Conservation (phyloP, 2,113 vertebrate genomes). For the Chaetorhynchus papuensis region DNA sequence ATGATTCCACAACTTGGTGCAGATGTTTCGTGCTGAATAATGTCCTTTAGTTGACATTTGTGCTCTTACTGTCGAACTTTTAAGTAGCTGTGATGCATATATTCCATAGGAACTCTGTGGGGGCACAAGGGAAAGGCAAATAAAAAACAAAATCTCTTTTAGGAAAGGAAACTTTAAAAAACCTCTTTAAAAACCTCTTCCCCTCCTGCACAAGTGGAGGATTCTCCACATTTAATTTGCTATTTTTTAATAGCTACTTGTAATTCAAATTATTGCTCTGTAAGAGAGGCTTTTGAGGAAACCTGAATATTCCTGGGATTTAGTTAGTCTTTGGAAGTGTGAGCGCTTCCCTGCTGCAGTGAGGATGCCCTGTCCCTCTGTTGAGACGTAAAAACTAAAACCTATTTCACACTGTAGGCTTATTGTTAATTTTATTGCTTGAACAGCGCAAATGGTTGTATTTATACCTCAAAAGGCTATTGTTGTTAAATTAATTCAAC, state of each 20-base stretch:
- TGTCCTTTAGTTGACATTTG: constrained; percentile 26
- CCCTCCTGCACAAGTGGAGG: background rate
- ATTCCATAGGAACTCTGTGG: background rate
- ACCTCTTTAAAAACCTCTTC: background rate
- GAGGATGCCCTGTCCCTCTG: background rate
- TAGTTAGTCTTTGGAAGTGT: background rate
- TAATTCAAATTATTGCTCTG: constrained; percentile 46
- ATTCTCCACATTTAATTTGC: background rate
- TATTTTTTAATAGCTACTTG: constrained; percentile 13
- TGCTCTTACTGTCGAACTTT: background rate
- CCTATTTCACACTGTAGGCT: background rate
- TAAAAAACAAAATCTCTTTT: background rate
- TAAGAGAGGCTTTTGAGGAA: constrained; percentile 1
- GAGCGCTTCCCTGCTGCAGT: background rate
- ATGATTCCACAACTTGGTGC: constrained; percentile 38
- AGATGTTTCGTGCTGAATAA: constrained; percentile 18
- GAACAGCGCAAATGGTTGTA: background rate
- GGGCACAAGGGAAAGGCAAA: background rate
- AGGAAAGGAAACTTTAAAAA: background rate
- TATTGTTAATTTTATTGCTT: background rate
- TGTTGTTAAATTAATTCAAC: constrained; percentile 6
- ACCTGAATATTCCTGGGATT: constrained; percentile 26
- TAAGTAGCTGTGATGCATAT: constrained; percentile 7
- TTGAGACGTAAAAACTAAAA: background rate
- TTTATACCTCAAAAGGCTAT: background rate